These are phyloP conservation scores for Microctonus aethiopoides DNA, from an alignment of 2,888 invertebrate genomes.

Conservation along the genomic window DNA sequence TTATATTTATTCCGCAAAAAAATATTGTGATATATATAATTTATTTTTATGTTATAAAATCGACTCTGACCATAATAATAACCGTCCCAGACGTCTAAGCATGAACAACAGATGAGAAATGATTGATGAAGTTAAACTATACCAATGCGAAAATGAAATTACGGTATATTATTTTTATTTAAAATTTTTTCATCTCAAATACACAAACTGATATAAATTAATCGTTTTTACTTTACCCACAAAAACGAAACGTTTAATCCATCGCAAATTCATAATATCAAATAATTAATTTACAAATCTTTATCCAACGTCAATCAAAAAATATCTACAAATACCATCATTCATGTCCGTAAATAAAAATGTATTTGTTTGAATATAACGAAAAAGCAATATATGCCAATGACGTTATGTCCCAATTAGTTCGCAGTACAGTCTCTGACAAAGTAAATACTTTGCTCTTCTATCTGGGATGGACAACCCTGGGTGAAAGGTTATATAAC, in stretches of 20 bases:
- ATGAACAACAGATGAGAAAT: slow-evolving; percentile 47
- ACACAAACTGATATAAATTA: neutral
- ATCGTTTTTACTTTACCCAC: neutral
- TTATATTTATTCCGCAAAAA: too few species aligned
- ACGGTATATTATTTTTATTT: neutral
- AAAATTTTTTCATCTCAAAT: neutral
- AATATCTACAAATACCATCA: too few species aligned
- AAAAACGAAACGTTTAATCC: neutral
- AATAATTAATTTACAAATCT: too few species aligned
- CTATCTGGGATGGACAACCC: neutral
- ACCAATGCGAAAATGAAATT: too few species aligned
- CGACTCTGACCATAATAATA: slow-evolving; percentile 51
- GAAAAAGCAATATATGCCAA: too few species aligned
- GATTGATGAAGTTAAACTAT: slow-evolving; percentile 50
- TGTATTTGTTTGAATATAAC: too few species aligned
- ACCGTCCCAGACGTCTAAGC: slow-evolving; percentile 46
- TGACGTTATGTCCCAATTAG: neutral
- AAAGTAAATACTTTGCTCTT: neutral
- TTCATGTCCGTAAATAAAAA: too few species aligned
- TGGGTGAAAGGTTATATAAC: slow-evolving; percentile 34
- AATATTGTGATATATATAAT: slow-evolving; percentile 26
- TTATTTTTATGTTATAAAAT: slow-evolving; percentile 48
- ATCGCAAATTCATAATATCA: too few species aligned
- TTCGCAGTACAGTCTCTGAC: neutral
- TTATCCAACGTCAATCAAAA: too few species aligned